Base-by-base conservation (phyloP, 1,140 invertebrate genomes). In the Gonatopus flavifemur region DNA sequence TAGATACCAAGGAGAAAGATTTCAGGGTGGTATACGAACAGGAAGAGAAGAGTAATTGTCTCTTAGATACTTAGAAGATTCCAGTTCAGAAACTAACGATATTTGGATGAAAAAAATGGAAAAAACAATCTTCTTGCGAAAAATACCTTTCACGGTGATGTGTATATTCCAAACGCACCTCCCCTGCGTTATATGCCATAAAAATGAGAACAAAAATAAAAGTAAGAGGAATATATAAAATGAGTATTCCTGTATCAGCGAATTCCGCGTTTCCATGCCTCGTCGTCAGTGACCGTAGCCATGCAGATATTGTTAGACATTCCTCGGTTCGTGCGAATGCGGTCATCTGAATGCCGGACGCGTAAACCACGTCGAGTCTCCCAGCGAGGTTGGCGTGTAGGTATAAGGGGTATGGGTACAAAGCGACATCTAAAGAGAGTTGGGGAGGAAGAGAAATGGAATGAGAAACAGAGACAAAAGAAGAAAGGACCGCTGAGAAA, bases 311-410 rank as follows among this genome's bases (percentile, higher is more conserved):
- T 74, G 72, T 75, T 70, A 69, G 66, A 72, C 71, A 74, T 75
- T 75, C 72, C 71, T 74, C 66, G 71, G 69, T 59, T 68, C 65
- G 65, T 65, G 67, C 66, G 70, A 75, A 74, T 74, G 72, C 67
- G 72, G 72, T 75, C 72, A 75, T 75, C 68, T 69, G 70, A 75
- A 74, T 75, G 71, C 69, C 62, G 67, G 63, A 66, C 67, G 71
- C 72, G 72, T 75, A 72, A 75, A 72, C 72, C 67, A 72, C 71
- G 71, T 66, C 62, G 70, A 75, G 72, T 74, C 67, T 62, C 64
- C 59, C 64, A 59, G 57, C 64, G 67, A 69, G 67, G 67, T 66
- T 52, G 65, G 57, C 62, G 57, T 62, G 59, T 57, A 56, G 60
- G 19, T 31, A 24, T 19, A 24, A 39, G 21, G 41, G 49, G 52